Percentiles rank a stretch among this genome's conserved stretches.
These are phyloP conservation scores for Drosophila ogumai DNA, from an alignment of 1,140 invertebrate species.

Conservation along the genomic window DNA sequence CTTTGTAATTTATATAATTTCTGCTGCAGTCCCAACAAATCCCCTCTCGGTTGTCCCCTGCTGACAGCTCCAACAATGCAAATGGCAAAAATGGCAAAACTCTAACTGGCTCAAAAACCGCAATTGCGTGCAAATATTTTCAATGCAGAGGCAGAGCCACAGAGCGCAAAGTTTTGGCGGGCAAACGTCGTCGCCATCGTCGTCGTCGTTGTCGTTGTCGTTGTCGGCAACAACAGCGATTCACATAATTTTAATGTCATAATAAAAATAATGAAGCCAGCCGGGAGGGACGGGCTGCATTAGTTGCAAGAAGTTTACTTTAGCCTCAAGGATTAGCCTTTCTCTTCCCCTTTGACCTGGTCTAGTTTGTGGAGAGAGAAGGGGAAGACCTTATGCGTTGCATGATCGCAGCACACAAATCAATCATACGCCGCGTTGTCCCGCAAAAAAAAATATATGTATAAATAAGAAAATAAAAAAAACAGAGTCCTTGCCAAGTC, in stretches of 20 bases:
- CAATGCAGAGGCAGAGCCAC: conserved; percentile 57
- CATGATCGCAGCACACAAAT: conserved; percentile 60
- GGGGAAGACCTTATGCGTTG: conserved; percentile 34
- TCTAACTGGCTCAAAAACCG: conserved; percentile 68
- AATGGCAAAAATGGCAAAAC: conserved; percentile 61
- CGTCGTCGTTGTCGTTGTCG: background rate
- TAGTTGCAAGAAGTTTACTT: conserved; percentile 39
- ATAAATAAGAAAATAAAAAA: no score
- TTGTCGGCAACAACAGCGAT: conserved; percentile 33
- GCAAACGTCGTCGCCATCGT: conserved; percentile 31
- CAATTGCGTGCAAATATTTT: conserved; percentile 84
- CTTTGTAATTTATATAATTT: conserved; percentile 83
- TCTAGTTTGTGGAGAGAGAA: background rate
- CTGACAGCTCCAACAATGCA: conserved; percentile 76
- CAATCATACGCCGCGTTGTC: conserved; percentile 42
- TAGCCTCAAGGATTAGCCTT: conserved; percentile 37
- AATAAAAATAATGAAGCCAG: conserved; percentile 68
- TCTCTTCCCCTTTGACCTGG: background rate
- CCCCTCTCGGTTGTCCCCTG: background rate
- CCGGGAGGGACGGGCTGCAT: conserved; percentile 23
- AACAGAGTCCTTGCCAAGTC: conserved; percentile 3
- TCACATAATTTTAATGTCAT: conserved; percentile 83
- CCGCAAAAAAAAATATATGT: background rate
- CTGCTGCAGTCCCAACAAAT: conserved; percentile 53
- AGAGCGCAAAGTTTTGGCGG: conserved; percentile 63